A percentile compares a stretch with the other conserved stretches of the same genome.
phyloP scores from a whole-genome alignment of 2,888 invertebrate species.

The Cheilosia urbana region DNA sequence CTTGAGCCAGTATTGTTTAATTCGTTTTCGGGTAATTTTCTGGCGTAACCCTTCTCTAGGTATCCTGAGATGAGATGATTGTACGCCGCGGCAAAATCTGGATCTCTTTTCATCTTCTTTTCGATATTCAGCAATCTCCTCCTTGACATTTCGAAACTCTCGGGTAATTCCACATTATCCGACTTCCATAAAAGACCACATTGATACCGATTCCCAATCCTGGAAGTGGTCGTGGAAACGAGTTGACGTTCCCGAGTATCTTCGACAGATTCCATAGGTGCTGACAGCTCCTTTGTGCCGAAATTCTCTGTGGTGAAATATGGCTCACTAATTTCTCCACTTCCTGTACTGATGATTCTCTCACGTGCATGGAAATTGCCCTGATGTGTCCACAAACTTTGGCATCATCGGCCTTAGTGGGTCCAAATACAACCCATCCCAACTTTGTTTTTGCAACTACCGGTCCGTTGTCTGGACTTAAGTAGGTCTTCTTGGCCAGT shows the following conservation, averaged over 20 bases:
- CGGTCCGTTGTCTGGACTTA: not conserved
- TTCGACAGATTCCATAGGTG: constrained; percentile 7
- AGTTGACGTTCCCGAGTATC: constrained; percentile 8
- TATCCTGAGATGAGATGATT: not conserved
- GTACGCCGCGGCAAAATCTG: constrained; percentile 1
- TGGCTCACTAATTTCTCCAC: not conserved
- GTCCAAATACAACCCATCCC: constrained; percentile 9
- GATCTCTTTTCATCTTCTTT: constrained; percentile 11
- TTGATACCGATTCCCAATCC: not conserved
- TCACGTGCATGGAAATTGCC: not conserved
- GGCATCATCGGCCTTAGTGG: not conserved
- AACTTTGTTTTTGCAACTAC: no score
- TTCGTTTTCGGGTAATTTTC: not conserved
- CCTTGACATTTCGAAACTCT: constrained; percentile 10
- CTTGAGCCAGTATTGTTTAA: not conserved
- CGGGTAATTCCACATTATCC: constrained; percentile 6
- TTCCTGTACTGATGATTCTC: not conserved
- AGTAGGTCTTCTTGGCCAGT: not conserved
- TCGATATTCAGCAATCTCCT: constrained; percentile 10
- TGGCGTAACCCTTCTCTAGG: constrained; percentile 14
- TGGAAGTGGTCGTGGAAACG: not conserved
- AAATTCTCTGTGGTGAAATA: no score
- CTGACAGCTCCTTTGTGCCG: not conserved
- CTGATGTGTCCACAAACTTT: not conserved
- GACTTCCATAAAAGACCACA: no score